Percentiles rank a stretch among this genome's conserved stretches.
Evolutionary conservation across 2,888 invertebrate genomes (phyloP).

Genomic region (Caenorhabditis zanzibari): DNA sequence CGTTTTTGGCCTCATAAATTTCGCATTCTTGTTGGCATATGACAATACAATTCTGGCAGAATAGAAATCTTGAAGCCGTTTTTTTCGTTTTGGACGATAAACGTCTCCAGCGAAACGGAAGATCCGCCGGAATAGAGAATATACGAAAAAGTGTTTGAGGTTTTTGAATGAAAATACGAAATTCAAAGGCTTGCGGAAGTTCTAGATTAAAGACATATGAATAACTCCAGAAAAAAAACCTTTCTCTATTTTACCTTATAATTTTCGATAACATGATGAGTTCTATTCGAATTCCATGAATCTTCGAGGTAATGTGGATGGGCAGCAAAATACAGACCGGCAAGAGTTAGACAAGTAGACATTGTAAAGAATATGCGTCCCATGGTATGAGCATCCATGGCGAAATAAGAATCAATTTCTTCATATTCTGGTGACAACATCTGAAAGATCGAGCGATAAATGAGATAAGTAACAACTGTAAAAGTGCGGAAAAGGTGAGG

Average conservation of each 20-base stretch:
- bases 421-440: constrained; percentile 41
- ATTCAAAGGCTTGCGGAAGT: too few species aligned
- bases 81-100: constrained; percentile 25
- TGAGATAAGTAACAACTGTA: neutral
- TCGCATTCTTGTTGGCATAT: constrained; percentile 7
- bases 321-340: constrained; percentile 60
- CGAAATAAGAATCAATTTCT: constrained; percentile 44
- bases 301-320: constrained; percentile 58
- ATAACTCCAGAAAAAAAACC: neutral
- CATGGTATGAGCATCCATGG: constrained; percentile 42
- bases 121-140: neutral
- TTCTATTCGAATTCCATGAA: constrained; percentile 35
- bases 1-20: constrained; percentile 19
- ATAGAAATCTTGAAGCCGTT: neutral
- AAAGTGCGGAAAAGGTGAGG: constrained; percentile 33
- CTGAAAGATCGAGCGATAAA: neutral
- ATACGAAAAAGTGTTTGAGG: neutral
- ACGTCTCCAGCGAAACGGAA: constrained; percentile 11
- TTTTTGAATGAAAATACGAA: neutral
- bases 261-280: constrained; percentile 35
- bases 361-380: constrained; percentile 46
- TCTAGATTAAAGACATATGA: too few species aligned
- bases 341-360: constrained; percentile 48
- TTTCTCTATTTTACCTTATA: constrained; percentile 47
- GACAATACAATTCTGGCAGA: constrained; percentile 14